Base-by-base conservation (phyloP, 2,888 invertebrate species). In the Craniophora ligustri region DNA sequence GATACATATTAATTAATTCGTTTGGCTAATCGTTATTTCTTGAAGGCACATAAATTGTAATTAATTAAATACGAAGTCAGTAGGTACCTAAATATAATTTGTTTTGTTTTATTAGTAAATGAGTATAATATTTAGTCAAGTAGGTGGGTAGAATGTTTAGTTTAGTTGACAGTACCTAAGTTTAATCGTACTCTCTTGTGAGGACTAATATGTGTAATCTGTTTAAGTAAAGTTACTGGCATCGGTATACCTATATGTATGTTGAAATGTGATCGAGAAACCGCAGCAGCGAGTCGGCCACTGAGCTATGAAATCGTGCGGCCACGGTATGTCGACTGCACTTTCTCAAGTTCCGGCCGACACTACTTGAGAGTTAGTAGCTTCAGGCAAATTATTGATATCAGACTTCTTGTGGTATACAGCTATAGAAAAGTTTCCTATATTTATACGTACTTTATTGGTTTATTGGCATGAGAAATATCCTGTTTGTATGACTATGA, bases 251-350 rank as follows among this genome's bases (percentile, higher is more conserved):
- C n/a, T 28, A 58, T 60, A 68, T 68, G 67, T 75, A 75, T 82
- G 73, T 76, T 82, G 82, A 81, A 84, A 83, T 78, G 74, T 77
- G 80, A 78, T 82, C 83, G 84, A 85, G 88, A 91, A 90, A 91
- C 86, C 84, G 74, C 82, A 82, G 78, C 76, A 71, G 81, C 80
- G 80, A 82, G 79, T 85, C 81, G 81, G 79, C 83, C 86, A 90
- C 82, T 89, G 88, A 88, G 88, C 84, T 89, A 91, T 91, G 88
- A 90, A 92, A 88, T 88, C 87, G 88, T 88, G 90, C 88, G 77
- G 82, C 85, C 72, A 79, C 84, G 86, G 86, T 84, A 88, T 89
- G 89, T 84, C 80, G 83, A 69, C 78, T 85, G 82, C 88, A 90
- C 91, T 92, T 92, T 92, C 91, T 82, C 89, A 82, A 82, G 78